Evolutionary conservation across 2,113 vertebrate species (phyloP), one percentile per base, ranked within the genome.

Genomic region (Oncorhynchus nerka): DNA sequence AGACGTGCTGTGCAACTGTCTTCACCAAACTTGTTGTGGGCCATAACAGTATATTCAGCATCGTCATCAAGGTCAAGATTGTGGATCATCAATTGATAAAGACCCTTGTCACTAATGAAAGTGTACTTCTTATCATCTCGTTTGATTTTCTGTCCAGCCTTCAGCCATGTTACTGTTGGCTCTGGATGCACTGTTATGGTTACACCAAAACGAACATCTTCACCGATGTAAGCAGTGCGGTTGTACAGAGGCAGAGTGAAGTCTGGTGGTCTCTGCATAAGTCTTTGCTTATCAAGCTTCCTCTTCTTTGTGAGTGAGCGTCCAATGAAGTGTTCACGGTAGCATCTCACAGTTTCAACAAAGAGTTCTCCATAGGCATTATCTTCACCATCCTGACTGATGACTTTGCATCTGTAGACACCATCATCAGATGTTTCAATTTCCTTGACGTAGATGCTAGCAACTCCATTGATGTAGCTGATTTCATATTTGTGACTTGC

Each of bases 181-280:
- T 99, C 98, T 74, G 98, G 98, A 74, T 99, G 98, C 75, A 99
- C 97, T 16, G 98, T 99, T 75, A 98, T 97, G 49, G 98, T 99
- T 79, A 99, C 98, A 75, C 97, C 98, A 73, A 99, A 99, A 59
- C 98, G 95, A 71, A 99, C 95, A 66, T 96, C 95, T 89, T 99
- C 97, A 69, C 97, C 97, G 26, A 97, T 83, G 2, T 98, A 99
- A 3, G 95, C 96, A 24, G 95, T 92, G 75, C 94, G 94, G 65
- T 99, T 97, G 83, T 95, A 99, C 70, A 99, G 92, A 76, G 98
- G 98, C 84, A 99, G 84, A 66, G 98, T 99, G 85, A 99, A 98
- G 93, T 99, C 98, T 80, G 98, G 97, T 82, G 97, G 97, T 83
- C 89, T 95, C 88, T 98, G 96, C 51, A 97, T 85, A 64, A 99